Evolutionary conservation across 2,797 vertebrate species (phyloP).

Genomic region (Ispidina picta): DNA sequence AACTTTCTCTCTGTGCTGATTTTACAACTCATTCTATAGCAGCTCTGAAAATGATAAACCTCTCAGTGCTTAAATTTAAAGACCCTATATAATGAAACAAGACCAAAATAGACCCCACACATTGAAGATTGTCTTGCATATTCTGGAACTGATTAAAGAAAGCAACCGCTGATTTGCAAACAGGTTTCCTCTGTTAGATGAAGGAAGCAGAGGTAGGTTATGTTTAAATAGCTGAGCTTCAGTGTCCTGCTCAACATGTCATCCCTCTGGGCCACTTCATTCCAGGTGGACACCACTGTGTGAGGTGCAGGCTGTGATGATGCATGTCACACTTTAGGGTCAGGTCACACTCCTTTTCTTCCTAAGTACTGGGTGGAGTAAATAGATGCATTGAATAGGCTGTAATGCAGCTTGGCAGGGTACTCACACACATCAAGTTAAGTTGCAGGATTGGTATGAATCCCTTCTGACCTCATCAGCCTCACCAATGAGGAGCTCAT

Average conservation of each 20-base stretch:
- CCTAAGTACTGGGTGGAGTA: too few relatives aligned
- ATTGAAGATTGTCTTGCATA: not conserved
- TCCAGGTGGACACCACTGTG: fast-evolving
- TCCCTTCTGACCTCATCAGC: not conserved
- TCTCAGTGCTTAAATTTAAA: not conserved
- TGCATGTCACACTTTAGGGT: too few relatives aligned
- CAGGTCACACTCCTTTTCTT: not conserved
- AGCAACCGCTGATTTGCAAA: not conserved
- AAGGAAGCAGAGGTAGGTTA: fast-evolving
- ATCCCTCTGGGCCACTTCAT: not conserved
- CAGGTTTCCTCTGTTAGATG: not conserved
- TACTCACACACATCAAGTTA: not conserved
- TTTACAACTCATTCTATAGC: not conserved
- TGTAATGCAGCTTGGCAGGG: not conserved
- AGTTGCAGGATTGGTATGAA: not conserved
- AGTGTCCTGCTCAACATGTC: not conserved
- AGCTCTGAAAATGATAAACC: not conserved
- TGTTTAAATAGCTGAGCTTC: not conserved
- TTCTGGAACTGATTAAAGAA: not conserved
- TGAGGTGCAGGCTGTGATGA: not conserved
- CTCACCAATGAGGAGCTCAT: not conserved
- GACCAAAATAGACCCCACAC: not conserved
- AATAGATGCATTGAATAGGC: not conserved
- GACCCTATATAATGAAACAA: not conserved
- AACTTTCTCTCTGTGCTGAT: not conserved